A percentile compares a stretch with the other conserved stretches of the same genome.
phyloP scores from a whole-genome alignment of 2,888 invertebrate genomes.

The Temnothorax ravouxi region DNA sequence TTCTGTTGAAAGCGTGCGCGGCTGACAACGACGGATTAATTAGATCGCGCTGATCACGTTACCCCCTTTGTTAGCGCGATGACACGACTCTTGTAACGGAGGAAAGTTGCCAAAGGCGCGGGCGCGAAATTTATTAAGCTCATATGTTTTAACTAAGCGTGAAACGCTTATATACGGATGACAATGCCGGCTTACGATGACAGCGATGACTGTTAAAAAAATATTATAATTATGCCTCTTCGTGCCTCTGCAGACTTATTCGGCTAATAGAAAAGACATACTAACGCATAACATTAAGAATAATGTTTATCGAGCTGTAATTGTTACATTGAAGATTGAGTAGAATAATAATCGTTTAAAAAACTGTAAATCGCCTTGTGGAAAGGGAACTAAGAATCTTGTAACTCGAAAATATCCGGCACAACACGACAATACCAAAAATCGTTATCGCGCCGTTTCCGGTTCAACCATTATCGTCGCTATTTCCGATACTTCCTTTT shows the following conservation, averaged over 20 bases:
- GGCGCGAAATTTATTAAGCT: slow-evolving; percentile 50
- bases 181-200: neutral
- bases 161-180: slow-evolving; percentile 14
- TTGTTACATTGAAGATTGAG: neutral
- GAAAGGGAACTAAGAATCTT: neutral
- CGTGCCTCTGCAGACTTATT: neutral
- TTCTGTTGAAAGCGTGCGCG: slow-evolving; percentile 43
- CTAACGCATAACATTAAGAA: neutral
- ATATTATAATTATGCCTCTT: neutral
- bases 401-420: slow-evolving; percentile 23
- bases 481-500: slow-evolving; percentile 44
- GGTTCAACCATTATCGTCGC: slow-evolving; percentile 34
- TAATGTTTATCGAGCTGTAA: neutral
- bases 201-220: neutral
- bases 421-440: slow-evolving; percentile 12
- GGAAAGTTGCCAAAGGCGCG: slow-evolving; percentile 43
- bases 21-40: slow-evolving; percentile 52
- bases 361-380: neutral
- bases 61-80: slow-evolving; percentile 49
- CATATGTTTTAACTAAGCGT: slow-evolving; percentile 24
- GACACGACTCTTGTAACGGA: slow-evolving; percentile 47
- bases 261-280: neutral
- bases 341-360: neutral
- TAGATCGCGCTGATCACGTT: slow-evolving; percentile 51
- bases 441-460: slow-evolving; percentile 32